Percentiles rank a stretch among this genome's conserved stretches.
phyloP scores from a whole-genome alignment of 2,888 invertebrate species.

The Cactoblastis cactorum region DNA sequence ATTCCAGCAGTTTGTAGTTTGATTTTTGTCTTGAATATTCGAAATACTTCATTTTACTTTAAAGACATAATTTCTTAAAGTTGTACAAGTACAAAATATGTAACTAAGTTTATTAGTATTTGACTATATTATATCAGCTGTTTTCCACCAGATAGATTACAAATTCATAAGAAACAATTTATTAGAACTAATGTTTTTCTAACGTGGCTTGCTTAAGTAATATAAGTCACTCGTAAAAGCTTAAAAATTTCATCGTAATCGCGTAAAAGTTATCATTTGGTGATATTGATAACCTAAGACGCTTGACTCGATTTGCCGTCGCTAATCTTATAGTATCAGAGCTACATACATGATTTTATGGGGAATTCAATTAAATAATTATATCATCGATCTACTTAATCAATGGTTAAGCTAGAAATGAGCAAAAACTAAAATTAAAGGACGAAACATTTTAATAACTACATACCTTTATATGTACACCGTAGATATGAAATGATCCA shows the following conservation, averaged over 20 bases:
- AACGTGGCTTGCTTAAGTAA: neutral
- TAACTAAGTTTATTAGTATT: neutral
- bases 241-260: neutral
- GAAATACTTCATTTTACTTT: no score
- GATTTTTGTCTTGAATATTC: no score
- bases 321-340: neutral
- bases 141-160: neutral
- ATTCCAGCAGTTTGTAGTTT: neutral
- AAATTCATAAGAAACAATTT: neutral
- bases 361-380: neutral
- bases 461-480: conserved; percentile 72
- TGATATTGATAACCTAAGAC: conserved; percentile 15
- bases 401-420: conserved; percentile 17
- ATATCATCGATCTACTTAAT: neutral
- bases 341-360: neutral
- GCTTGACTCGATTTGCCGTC: neutral
- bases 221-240: conserved; percentile 7
- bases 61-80: neutral
- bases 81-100: neutral
- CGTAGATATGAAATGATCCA: conserved; percentile 60
- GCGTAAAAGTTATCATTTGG: conserved; percentile 11
- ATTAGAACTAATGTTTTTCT: neutral
- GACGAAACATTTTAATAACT: conserved; percentile 63
- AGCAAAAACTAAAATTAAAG: conserved; percentile 40
- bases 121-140: neutral